Evolutionary conservation across 2,888 invertebrate genomes (phyloP), one percentile per base, ranked within the genome.

Genomic region (Parnassius glacialis): DNA sequence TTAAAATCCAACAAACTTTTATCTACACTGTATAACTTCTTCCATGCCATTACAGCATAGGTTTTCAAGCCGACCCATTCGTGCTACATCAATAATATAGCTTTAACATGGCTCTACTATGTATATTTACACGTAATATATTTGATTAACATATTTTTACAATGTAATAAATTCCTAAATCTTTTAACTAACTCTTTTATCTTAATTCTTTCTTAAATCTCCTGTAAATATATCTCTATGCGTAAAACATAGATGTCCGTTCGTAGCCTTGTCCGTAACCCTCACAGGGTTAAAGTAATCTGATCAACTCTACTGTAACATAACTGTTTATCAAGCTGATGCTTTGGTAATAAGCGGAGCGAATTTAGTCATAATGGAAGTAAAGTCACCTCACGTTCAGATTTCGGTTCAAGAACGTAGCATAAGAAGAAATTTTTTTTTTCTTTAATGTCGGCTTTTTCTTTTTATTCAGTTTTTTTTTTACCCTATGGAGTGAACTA

Each of bases 271-370:
- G 16, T 34, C 7, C 34, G 5, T 34, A 34, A 34, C 48, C n/a
- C 51, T 56, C 44, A 44, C 58, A 58, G 12, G n/a, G 48, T 65
- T 65, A 65, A 66, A 65, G 62, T 43, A 66, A 66, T 62, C 54
- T 54, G 57, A 62, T 54, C 51, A 52, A 45, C 57, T 47, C 60
- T 65, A 64, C 66, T 67, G 67, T 69, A 60, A 61, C 58, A 60
- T 67, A 66, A 70, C 67, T 52, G 58, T 62, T 57, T 43, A 43
- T 54, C 34, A 34, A 25, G 57, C 12, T n/a, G 25, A 12, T 43
- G 12, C 7, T 47, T 56, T 59, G 2, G 64, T 66, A 51, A 65
- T 53, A 10, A 66, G 64, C 62, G 67, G 41, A 64, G 65, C 64
- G 64, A 59, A n/a, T 45, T 57, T 52, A 13, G 20, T 56, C 12